Percentiles rank a stretch among this genome's conserved stretches.
These are phyloP conservation scores for Channa striata DNA, from an alignment of 2,797 vertebrate genomes.

Conservation along the genomic window DNA sequence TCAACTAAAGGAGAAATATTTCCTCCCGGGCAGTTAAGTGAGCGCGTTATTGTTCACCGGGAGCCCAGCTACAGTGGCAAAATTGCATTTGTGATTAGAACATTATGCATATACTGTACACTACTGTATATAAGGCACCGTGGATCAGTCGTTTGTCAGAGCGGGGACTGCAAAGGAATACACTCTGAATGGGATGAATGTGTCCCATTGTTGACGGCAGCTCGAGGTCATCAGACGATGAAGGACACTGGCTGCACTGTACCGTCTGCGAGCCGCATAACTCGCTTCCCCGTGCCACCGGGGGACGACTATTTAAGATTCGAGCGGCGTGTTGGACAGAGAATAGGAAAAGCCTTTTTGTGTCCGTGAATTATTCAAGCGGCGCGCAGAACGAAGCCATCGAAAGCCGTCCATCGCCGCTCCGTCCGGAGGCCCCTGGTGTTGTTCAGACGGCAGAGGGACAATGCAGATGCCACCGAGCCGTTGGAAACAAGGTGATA, in stretches of 20 bases:
- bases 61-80: conserved; percentile 15
- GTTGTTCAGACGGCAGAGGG: conserved; percentile 58
- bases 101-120: background rate
- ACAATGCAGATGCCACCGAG: conserved; percentile 62
- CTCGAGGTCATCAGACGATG: conserved; percentile 48
- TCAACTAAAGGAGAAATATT: conserved; percentile 56
- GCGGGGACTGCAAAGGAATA: background rate
- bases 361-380: conserved; percentile 82
- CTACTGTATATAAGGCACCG: background rate
- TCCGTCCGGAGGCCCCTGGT: conserved; percentile 69
- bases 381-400: conserved; percentile 68
- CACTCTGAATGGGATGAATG: conserved; percentile 17
- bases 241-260: conserved; percentile 47
- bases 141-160: conserved; percentile 17
- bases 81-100: conserved; percentile 1
- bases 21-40: conserved; percentile 34
- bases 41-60: conserved; percentile 6
- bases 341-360: conserved; percentile 82
- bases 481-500: conserved; percentile 48
- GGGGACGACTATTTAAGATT: conserved; percentile 74
- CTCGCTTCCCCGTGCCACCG: conserved; percentile 45
- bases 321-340: conserved; percentile 69
- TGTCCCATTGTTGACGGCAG: conserved; percentile 28
- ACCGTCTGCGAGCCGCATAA: conserved; percentile 48
- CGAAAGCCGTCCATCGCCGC: conserved; percentile 67